Evolutionary conservation across 2,888 invertebrate genomes (phyloP).

Genomic region (Thymelicus acteon): DNA sequence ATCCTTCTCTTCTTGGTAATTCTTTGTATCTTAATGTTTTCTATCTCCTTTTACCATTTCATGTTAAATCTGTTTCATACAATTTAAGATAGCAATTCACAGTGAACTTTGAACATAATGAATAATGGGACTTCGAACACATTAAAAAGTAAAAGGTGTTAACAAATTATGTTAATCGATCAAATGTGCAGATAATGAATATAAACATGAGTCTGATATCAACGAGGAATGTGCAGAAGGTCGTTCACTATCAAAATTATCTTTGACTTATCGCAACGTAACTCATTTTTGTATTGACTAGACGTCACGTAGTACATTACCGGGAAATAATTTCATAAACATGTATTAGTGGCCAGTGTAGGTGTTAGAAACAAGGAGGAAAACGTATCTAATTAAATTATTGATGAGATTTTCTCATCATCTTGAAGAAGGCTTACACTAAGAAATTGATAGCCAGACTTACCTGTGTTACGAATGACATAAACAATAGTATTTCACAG

Average conservation of each 20-base stretch:
- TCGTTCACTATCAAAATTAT: conserved; percentile 37
- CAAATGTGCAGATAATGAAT: conserved; percentile 19
- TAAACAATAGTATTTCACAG: too few species aligned
- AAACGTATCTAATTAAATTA: background rate
- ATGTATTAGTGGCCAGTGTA: background rate
- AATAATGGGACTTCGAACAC: background rate
- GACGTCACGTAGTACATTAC: conserved; percentile 29
- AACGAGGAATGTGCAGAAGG: conserved; percentile 35
- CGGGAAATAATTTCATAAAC: conserved; percentile 8
- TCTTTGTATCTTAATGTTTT: background rate
- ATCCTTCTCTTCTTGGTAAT: too few species aligned
- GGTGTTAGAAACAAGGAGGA: background rate
- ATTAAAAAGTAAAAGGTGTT: conserved; percentile 16
- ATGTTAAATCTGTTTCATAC: background rate
- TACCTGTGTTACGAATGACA: too few species aligned
- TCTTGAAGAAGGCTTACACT: too few species aligned
- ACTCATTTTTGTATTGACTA: conserved; percentile 14
- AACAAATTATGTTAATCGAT: conserved; percentile 20
- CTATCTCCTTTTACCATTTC: background rate
- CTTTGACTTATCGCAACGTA: conserved; percentile 33
- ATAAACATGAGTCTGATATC: conserved; percentile 30
- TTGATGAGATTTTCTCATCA: too few species aligned
- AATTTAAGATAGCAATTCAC: too few species aligned
- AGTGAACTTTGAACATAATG: background rate
- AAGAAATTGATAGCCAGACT: too few species aligned